Evolutionary conservation across 2,888 invertebrate genomes (phyloP), one percentile per base, ranked within the genome.

Genomic region (Caprella mutica): DNA sequence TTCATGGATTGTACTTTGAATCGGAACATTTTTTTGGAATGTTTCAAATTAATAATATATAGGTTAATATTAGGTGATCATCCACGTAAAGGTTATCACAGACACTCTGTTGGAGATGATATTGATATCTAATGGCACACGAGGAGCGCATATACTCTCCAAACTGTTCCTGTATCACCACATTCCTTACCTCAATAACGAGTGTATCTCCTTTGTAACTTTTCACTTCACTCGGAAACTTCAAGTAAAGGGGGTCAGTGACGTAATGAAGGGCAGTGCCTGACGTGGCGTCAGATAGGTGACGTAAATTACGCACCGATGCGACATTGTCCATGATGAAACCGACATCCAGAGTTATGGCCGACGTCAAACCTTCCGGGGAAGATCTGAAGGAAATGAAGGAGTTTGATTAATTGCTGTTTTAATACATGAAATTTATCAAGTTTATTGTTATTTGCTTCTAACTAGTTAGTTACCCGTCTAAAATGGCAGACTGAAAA

Each of bases 291-390:
- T 35, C 39, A 26, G 51, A 19, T 5, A 90, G 79, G 70, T 87
- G 87, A 68, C 87, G 85, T 56, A 94, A 77, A 73, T 93, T 88
- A 66, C 84, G 81, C 62, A 96, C 89, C 12, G 85, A 80, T 70
- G 86, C 83, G 2, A 96, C 96, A 72, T 86, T 86, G 69, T 96
- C 96, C 93, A 97, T 94, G 23, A 87, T 80, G 72, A 97, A 96
- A 14, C 91, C 92, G 55, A 96, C 82, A 71, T 85, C 81, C 27
- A 84, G 71, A 52, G 76, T 76, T 8, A 83, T 68, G 58, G 79
- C 78, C 21, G 53, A 43, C 14, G 29, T 29, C 26, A 39, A 30
- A 30, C 42, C 44, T 44, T 52, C 50, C 8, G 30, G 35, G 2
- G 55, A 40, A 26, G 55, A 55, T 35, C 53, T 53, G 24, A 6